phyloP scores from a whole-genome alignment of 2,888 invertebrate species.

The Papilio protenor region DNA sequence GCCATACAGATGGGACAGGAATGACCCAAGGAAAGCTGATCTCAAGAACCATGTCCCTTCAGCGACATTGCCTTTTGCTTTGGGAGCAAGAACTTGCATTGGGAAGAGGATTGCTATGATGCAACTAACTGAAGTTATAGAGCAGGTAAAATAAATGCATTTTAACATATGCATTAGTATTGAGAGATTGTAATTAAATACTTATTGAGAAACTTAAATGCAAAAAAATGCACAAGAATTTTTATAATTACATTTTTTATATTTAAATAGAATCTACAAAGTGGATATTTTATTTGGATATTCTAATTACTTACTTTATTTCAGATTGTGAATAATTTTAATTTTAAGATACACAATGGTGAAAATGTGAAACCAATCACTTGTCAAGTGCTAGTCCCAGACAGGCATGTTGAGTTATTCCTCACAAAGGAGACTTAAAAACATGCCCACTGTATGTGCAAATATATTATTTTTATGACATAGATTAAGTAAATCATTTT shows the following conservation, averaged over 20 bases:
- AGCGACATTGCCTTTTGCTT: slow-evolving; percentile 92
- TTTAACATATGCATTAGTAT: not conserved
- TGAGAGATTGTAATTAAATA: not conserved
- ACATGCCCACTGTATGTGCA: not conserved
- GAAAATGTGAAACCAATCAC: slow-evolving; percentile 79
- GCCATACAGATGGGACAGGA: slow-evolving; percentile 91
- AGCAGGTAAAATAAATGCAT: slow-evolving; percentile 80
- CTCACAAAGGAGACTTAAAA: slow-evolving; percentile 53
- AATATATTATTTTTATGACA: not conserved
- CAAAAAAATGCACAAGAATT: not conserved
- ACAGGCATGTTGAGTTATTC: slow-evolving; percentile 73
- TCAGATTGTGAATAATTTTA: slow-evolving; percentile 83
- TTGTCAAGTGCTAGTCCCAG: slow-evolving; percentile 84
- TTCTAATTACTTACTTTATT: slow-evolving; percentile 55
- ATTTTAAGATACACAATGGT: slow-evolving; percentile 77
- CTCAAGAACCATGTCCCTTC: slow-evolving; percentile 83
- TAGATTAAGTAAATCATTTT: not conserved
- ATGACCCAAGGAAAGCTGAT: slow-evolving; percentile 71
- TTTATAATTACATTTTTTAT: not conserved
- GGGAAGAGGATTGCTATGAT: slow-evolving; percentile 92
- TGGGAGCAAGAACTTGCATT: slow-evolving; percentile 92
- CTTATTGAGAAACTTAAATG: not conserved
- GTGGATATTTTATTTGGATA: not conserved
- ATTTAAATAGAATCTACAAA: not conserved
- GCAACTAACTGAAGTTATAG: slow-evolving; percentile 88